Percentiles rank a stretch among this genome's conserved stretches.
These are phyloP conservation scores for Bilobella aurantiaca DNA, from an alignment of 1,140 invertebrate genomes.

Conservation along the genomic window DNA sequence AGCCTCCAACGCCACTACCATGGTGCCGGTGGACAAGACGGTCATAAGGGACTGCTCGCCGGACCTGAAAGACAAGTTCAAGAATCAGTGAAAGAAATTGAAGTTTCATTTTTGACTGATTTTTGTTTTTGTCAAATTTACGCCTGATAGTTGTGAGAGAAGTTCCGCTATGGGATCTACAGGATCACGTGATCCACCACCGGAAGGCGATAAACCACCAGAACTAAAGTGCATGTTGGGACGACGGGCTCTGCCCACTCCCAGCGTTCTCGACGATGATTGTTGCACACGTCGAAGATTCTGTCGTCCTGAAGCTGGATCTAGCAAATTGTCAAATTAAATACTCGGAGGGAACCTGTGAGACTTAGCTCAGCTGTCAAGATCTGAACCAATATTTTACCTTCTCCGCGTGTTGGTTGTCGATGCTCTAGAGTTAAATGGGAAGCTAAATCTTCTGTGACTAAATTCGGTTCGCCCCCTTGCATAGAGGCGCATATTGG, in stretches of 20 bases:
- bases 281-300: slow-evolving; percentile 33
- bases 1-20: slow-evolving; percentile 55
- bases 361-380: background rate
- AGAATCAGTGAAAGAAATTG: slow-evolving; percentile 2
- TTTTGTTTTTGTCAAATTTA: too few relatives aligned
- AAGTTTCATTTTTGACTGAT: slow-evolving; percentile 47
- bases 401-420: slow-evolving; percentile 56
- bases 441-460: slow-evolving; percentile 93
- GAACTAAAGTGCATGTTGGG: slow-evolving; percentile 42
- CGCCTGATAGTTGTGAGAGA: slow-evolving; percentile 80
- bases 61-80: too few relatives aligned
- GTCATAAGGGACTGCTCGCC: slow-evolving; percentile 31
- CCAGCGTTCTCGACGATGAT: slow-evolving; percentile 28
- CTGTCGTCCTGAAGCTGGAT: slow-evolving; percentile 30
- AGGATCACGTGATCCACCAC: slow-evolving; percentile 58
- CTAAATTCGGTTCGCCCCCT: slow-evolving; percentile 91
- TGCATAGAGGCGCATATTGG: slow-evolving; percentile 90
- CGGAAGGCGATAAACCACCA: slow-evolving; percentile 57
- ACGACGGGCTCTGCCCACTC: slow-evolving; percentile 32
- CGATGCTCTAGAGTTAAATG: slow-evolving; percentile 91
- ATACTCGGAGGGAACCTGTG: background rate
- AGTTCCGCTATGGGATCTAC: slow-evolving; percentile 91
- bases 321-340: slow-evolving; percentile 5
- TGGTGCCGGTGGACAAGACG: slow-evolving; percentile 30
- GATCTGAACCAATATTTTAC: slow-evolving; percentile 12